phyloP scores from a whole-genome alignment of 64 coral and sea anemone genomes.

The Pocillopora damicornis region DNA sequence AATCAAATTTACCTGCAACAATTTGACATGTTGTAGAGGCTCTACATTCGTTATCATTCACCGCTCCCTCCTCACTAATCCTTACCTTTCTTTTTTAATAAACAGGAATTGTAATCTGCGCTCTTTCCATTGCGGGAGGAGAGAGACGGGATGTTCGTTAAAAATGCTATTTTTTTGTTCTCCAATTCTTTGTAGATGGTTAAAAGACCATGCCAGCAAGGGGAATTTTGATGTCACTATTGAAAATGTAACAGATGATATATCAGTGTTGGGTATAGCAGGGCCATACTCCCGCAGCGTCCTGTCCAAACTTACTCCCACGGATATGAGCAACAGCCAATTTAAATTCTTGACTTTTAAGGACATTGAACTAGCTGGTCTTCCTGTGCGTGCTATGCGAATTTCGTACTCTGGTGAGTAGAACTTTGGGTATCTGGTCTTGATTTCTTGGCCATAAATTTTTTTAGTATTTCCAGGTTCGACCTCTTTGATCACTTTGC shows the following conservation, averaged over 20 bases:
- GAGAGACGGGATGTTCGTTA: too few relatives aligned
- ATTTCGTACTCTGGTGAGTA: slow-evolving; percentile 90
- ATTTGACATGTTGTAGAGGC: too few relatives aligned
- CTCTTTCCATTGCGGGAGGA: too few relatives aligned
- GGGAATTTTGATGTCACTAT: slow-evolving; percentile 71
- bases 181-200: slow-evolving; percentile 50
- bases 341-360: slow-evolving; percentile 86
- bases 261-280: slow-evolving; percentile 65
- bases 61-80: too few relatives aligned
- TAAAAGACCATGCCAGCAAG: slow-evolving; percentile 68
- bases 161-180: too few relatives aligned
- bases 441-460: neutral
- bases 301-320: slow-evolving; percentile 69
- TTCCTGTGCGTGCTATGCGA: slow-evolving; percentile 73
- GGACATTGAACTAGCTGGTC: slow-evolving; percentile 87
- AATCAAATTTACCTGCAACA: too few relatives aligned
- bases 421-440: neutral
- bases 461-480: too few relatives aligned
- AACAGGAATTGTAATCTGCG: too few relatives aligned
- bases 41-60: too few relatives aligned
- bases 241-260: slow-evolving; percentile 85
- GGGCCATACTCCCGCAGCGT: slow-evolving; percentile 80
- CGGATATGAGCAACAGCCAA: slow-evolving; percentile 61
- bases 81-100: too few relatives aligned
- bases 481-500: too few relatives aligned